Conservation (phyloP, 2,797 vertebrate species). For the Anguilla pacifica region DNA sequence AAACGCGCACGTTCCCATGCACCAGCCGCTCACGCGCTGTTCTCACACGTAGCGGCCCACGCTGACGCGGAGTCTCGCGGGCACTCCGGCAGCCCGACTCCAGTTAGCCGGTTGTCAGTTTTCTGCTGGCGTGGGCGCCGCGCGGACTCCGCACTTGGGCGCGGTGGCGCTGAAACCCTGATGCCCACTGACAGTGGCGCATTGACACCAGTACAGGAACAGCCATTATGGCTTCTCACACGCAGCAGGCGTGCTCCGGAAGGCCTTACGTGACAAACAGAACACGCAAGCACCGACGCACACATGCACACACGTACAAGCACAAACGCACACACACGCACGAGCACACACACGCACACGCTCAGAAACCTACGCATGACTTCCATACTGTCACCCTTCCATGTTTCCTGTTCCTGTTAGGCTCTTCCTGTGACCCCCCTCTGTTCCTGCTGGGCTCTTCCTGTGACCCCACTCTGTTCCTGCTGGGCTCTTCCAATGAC, state of each 20-base stretch:
- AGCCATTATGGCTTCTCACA: not conserved
- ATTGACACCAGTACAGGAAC: not conserved
- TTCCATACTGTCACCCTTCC: not conserved
- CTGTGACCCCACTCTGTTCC: too few relatives aligned
- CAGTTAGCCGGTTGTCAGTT: not conserved
- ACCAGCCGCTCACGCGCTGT: not conserved
- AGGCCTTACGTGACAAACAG: not conserved
- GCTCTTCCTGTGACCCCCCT: too few relatives aligned
- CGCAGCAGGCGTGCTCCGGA: not conserved
- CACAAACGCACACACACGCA: not conserved
- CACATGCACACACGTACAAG: too few relatives aligned
- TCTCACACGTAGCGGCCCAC: not conserved
- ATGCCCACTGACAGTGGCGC: not conserved
- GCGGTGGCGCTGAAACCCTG: not conserved
- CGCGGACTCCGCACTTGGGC: not conserved
- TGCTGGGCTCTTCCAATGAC: not conserved
- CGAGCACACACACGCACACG: conserved; percentile 8
- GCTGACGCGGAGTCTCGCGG: not conserved
- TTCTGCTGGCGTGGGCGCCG: not conserved
- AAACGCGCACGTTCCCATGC: not conserved
- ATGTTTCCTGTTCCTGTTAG: too few relatives aligned
- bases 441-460: too few relatives aligned
- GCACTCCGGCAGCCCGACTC: too few relatives aligned
- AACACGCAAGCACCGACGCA: not conserved
- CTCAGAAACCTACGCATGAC: not conserved